phyloP scores from a whole-genome alignment of 2,113 vertebrate species.

The Eolophus roseicapilla region DNA sequence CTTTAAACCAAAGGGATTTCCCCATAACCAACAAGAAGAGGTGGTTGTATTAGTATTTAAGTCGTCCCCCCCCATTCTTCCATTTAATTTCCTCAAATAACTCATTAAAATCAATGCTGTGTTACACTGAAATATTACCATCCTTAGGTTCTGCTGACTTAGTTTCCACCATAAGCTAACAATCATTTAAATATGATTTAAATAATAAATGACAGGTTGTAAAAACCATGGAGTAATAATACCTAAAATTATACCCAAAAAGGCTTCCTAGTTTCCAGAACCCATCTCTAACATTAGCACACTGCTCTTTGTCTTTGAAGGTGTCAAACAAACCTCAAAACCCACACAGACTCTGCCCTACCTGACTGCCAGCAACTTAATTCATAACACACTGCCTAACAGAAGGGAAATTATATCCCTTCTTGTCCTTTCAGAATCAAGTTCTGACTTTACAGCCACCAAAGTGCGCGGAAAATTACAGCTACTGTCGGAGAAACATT shows the following conservation, averaged over 20 bases:
- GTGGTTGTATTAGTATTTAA: neutral
- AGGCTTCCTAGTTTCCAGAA: neutral
- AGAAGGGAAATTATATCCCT: neutral
- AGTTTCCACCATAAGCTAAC: neutral
- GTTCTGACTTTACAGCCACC: neutral
- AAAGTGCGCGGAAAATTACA: slow-evolving; percentile 43
- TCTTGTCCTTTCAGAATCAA: neutral
- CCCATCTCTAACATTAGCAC: neutral
- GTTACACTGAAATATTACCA: neutral
- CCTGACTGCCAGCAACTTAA: neutral
- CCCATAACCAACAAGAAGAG: neutral
- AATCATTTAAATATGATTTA: neutral
- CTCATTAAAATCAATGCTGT: neutral
- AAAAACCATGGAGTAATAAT: neutral
- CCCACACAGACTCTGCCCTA: neutral
- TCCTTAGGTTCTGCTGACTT: neutral
- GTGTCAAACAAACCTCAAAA: neutral
- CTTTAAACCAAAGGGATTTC: neutral
- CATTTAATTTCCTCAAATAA: neutral
- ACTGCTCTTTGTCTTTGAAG: neutral
- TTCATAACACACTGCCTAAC: neutral
- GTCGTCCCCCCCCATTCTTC: neutral
- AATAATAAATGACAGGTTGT: neutral
- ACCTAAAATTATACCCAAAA: neutral
- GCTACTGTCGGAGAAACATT: slow-evolving; percentile 11